Base-by-base conservation (phyloP, 53 echinoderm and acorn worm genomes). In the Henricia sp. region DNA sequence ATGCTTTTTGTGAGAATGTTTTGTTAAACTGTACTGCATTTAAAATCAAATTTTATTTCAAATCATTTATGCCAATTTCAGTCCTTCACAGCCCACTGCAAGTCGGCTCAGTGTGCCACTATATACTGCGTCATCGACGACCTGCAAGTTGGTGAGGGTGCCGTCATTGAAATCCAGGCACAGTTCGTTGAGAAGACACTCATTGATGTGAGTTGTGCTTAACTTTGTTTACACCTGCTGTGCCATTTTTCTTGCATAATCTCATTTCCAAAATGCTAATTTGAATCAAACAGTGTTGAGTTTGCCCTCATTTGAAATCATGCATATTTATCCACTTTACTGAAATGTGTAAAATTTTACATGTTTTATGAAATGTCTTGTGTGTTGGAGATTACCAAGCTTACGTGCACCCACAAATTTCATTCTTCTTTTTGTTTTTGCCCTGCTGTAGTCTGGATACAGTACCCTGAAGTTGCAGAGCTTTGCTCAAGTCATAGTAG, bases 121-220 rank as follows among this genome's bases (percentile, higher is more conserved):
- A 88, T 95, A 19, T 44, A 30, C 50, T 95, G 95, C 37, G 28
- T 55, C 36, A 91, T 93, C 24, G 93, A 93, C 30, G 76, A 73
- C 29, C 71, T 95, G 28, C 39, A 32, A 12, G 76, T 88, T 52
- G 91, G 91, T 8, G 91, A 87, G 27, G 93, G 93, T 65, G 93
- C 88, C 39, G 93, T 93, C 4, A 70, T 95, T 19, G 83, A 93
- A 70, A 71, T 95, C 16, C 85, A 87, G 50, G 93, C 93, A 72
- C 85, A 91, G 56, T 82, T 95, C 63, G 93, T 88, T 85, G 87
- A 90, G 74, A 73, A 83, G 60, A 93, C 93, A 68, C 91, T 95
- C 64, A 44, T 85, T 27, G 80, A 86, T 50, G 95, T 95, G 59
- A 93, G 86, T 60, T 26, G 41, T 13, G 6, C 12, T 57, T 17